phyloP scores from a whole-genome alignment of 2,797 vertebrate genomes.

The Molossus alvarezi region DNA sequence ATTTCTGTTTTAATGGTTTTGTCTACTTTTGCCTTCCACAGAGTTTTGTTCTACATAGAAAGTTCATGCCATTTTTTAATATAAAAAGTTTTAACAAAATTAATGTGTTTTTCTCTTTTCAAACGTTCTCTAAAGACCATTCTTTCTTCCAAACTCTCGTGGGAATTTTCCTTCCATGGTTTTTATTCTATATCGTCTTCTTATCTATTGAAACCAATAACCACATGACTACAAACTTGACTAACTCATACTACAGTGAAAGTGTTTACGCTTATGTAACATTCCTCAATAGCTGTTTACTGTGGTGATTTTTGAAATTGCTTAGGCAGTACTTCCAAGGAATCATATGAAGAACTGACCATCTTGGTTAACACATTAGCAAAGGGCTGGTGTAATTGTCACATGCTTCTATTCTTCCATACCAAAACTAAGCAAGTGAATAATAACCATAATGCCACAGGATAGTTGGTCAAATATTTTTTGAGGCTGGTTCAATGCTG shows the following conservation, averaged over 20 bases:
- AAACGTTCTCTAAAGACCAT: slow-evolving; percentile 41
- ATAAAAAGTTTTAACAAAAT: slow-evolving; percentile 84
- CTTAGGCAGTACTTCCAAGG: neutral
- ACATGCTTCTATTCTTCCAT: neutral
- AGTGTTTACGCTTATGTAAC: slow-evolving; percentile 60
- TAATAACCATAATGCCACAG: neutral
- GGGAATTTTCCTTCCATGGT: slow-evolving; percentile 54
- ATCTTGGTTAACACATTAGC: neutral
- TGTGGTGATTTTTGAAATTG: neutral
- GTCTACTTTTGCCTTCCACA: slow-evolving; percentile 80
- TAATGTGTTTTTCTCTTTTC: slow-evolving; percentile 77
- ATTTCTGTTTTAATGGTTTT: slow-evolving; percentile 81
- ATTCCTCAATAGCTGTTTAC: slow-evolving; percentile 65
- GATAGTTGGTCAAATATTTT: slow-evolving; percentile 46
- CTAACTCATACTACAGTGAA: neutral
- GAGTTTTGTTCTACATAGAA: slow-evolving; percentile 87
- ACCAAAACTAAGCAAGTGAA: slow-evolving; percentile 25
- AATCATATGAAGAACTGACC: neutral
- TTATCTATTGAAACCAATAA: slow-evolving; percentile 45
- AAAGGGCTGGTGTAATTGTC: slow-evolving; percentile 13
- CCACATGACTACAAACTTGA: slow-evolving; percentile 41
- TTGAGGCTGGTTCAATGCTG: slow-evolving; percentile 14
- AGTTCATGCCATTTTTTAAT: slow-evolving; percentile 85
- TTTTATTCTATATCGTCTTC: slow-evolving; percentile 53
- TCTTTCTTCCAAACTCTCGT: slow-evolving; percentile 73